Evolutionary conservation across 2,113 vertebrate genomes (phyloP), one percentile per base, ranked within the genome.

Genomic region (Engraulis encrasicolus): DNA sequence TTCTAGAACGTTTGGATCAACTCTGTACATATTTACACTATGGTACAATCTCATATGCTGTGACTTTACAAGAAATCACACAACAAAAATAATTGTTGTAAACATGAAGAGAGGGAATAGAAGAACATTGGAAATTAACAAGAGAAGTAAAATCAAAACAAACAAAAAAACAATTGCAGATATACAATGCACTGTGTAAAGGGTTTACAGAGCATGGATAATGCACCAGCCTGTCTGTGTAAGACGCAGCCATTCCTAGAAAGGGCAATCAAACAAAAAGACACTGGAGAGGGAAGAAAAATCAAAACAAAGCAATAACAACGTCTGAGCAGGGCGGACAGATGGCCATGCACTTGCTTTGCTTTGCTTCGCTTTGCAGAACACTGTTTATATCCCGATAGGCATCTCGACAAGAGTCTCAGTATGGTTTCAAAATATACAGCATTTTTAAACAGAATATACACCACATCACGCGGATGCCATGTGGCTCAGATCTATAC

Each of bases 21-120:
- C 91, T 85, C 92, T 95, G 93, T 95, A 95, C 94, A 95, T 89
- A 93, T 94, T 94, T 95, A 95, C 95, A 95, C 89, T 95, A 95
- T 95, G 83, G 91, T 95, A 95, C 95, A 95, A 92, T 92, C 89
- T 40, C 23, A 86, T 83, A 77, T 50, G 87, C 86, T 81, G 20
- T 77, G 23, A 66, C n/a, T 66, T 66, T 12, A 31, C 58, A 66
- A 66, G 58, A 31, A 31, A 66, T 66, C n/a, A 66, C 58, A 66
- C n/a, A n/a, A n/a, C n/a, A 66, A n/a, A 66, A 31, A 2, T 27
- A 78, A 80, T 34, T 31, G 80, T 74, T 80, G 79, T 86, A 85
- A 85, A 87, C 54, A 48, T 50, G 81, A n/a, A n/a, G n/a, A n/a
- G n/a, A 66, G 58, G 1, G 31, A 66, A 66, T 27, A 66, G 14